phyloP scores from a whole-genome alignment of 2,888 invertebrate genomes.

The Norana najaformis region DNA sequence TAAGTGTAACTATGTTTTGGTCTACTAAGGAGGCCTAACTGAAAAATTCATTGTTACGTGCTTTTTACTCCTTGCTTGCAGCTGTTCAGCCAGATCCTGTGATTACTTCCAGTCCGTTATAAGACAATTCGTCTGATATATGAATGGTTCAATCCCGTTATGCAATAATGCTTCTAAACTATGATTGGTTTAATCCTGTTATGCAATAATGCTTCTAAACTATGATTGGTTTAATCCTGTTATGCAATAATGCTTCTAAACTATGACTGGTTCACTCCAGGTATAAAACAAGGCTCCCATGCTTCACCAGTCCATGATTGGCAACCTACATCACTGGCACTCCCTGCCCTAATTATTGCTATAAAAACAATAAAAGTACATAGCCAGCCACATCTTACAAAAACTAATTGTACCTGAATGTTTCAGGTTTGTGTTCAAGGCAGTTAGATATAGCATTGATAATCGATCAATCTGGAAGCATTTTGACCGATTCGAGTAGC shows the following conservation, averaged over 20 bases:
- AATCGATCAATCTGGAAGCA: slow-evolving; percentile 34
- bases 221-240: not conserved
- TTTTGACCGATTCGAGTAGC: slow-evolving; percentile 2
- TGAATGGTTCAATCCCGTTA: no score
- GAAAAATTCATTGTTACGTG: no score
- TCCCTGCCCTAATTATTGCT: not conserved
- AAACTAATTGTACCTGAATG: not conserved
- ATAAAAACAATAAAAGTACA: no score
- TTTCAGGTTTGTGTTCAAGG: not conserved
- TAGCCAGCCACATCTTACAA: not conserved
- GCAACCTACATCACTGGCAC: not conserved
- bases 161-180: not conserved
- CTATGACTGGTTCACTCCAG: no score
- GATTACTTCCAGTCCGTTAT: not conserved
- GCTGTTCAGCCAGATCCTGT: not conserved
- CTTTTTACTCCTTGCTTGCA: not conserved
- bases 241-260: no score
- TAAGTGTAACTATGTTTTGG: no score
- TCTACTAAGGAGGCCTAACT: no score
- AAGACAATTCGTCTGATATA: not conserved
- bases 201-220: not conserved
- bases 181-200: no score
- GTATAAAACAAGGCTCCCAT: not conserved
- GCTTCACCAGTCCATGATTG: not conserved
- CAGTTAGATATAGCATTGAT: slow-evolving; percentile 28